A percentile compares a stretch with the other conserved stretches of the same genome.
phyloP scores from a whole-genome alignment of 2,888 invertebrate genomes.

The Hemistola chrysoprasaria region DNA sequence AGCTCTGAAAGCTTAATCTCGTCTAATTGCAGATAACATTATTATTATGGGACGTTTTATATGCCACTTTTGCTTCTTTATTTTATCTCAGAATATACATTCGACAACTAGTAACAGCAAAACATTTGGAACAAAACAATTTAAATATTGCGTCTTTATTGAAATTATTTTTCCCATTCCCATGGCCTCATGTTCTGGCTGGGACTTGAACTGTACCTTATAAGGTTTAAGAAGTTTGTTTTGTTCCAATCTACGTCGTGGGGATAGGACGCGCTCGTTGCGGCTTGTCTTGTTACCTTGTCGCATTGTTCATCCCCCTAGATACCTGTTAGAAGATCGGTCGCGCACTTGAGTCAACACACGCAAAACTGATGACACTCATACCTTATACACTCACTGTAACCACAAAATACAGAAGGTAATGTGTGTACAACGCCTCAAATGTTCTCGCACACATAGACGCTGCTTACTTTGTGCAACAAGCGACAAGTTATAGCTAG shows the following conservation, averaged over 20 bases:
- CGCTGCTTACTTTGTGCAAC: no score
- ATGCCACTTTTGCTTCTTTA: constrained; percentile 7
- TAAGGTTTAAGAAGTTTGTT: constrained; percentile 1
- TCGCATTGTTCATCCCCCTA: constrained; percentile 38
- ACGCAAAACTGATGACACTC: constrained; percentile 32
- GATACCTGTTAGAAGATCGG: constrained; percentile 24
- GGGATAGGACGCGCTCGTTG: constrained; percentile 16
- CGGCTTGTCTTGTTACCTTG: constrained; percentile 21
- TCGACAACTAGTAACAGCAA: no score
- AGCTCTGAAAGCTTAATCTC: constrained; percentile 5
- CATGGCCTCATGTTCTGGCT: not conserved
- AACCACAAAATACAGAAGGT: no score
- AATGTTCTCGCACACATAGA: no score
- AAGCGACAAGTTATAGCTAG: no score
- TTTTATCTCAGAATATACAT: no score
- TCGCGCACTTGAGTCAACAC: constrained; percentile 64
- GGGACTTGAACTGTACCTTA: not conserved
- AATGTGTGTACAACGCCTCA: no score
- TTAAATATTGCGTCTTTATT: no score
- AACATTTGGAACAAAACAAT: no score
- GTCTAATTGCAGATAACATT: constrained; percentile 15
- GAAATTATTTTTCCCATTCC: constrained; percentile 1
- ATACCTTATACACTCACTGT: not conserved
- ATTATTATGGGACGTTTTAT: constrained; percentile 4
- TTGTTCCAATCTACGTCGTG: constrained; percentile 11